These are phyloP conservation scores for Colinus virginianus DNA, from an alignment of 2,113 vertebrate genomes.

Conservation along the genomic window DNA sequence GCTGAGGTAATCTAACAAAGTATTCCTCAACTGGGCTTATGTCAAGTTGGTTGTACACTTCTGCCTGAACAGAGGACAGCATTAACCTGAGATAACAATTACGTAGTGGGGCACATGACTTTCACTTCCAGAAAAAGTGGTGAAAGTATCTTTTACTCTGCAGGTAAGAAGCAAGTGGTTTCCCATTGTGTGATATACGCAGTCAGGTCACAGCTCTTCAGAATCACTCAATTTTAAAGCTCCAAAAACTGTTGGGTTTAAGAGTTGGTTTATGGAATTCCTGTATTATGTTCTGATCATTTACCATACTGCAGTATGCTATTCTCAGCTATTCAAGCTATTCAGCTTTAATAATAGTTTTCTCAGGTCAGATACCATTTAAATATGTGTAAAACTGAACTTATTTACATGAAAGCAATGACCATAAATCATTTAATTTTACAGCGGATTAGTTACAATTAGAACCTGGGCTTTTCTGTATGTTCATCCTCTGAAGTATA, in stretches of 20 bases:
- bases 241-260: background rate
- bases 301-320: background rate
- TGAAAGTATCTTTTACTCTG: background rate
- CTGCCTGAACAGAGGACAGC: background rate
- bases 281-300: background rate
- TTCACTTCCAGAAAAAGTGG: background rate
- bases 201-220: background rate
- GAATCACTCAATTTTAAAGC: background rate
- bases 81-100: background rate
- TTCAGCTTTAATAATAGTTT: conserved; percentile 31
- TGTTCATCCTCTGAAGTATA: conserved; percentile 20
- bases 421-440: background rate
- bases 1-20: background rate
- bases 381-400: background rate
- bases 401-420: background rate
- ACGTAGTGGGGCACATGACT: fast-evolving
- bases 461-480: background rate
- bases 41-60: background rate
- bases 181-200: background rate
- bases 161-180: background rate
- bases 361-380: conserved; percentile 15
- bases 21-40: background rate
- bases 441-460: background rate
- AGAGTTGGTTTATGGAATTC: background rate
- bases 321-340: background rate